phyloP scores from a whole-genome alignment of 1,140 invertebrate genomes.

The Dolichoris vasculosae region DNA sequence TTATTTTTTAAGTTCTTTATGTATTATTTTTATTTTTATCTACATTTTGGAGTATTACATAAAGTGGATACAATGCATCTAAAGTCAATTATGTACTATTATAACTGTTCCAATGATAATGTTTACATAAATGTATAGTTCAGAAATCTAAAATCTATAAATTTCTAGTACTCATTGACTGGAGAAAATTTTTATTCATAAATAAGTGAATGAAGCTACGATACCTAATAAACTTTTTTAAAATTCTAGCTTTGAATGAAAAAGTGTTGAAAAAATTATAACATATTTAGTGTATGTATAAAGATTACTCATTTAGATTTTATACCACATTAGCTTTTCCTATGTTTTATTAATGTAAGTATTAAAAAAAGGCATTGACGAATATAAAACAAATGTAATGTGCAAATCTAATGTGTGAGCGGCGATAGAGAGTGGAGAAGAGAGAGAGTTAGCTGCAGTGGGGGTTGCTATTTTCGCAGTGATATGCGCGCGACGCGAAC shows the following conservation, averaged over 20 bases:
- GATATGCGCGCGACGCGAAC: conserved; percentile 7
- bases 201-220: no score
- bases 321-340: background rate
- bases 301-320: background rate
- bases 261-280: background rate
- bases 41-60: no score
- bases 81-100: no score
- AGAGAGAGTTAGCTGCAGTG: background rate
- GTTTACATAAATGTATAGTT: no score
- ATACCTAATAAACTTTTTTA: no score
- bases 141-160: no score
- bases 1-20: no score
- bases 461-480: conserved; percentile 10
- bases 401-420: background rate
- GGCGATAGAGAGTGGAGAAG: background rate
- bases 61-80: no score
- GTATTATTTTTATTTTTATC: no score
- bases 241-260: background rate
- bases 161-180: no score
- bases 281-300: background rate
- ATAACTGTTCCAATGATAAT: no score
- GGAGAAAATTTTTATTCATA: no score
- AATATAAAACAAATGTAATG: background rate
- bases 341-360: background rate
- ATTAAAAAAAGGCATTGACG: background rate